phyloP scores from a whole-genome alignment of 2,113 vertebrate genomes.

The Delphinapterus leucas region DNA sequence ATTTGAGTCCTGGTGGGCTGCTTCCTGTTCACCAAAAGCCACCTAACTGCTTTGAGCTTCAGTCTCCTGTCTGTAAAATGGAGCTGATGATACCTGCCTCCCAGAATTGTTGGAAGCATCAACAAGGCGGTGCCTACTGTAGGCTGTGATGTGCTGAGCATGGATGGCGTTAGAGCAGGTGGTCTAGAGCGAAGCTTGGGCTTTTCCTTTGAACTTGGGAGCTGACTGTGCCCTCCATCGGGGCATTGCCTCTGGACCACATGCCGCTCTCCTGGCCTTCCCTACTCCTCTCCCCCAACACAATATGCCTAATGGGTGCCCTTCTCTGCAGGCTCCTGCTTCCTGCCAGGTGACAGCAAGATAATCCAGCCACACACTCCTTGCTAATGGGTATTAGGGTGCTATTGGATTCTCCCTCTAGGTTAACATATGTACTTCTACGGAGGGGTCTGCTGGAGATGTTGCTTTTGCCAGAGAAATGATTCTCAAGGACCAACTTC shows the following conservation, averaged over 20 bases:
- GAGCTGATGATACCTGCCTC: not conserved
- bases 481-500: not conserved
- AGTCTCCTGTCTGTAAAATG: not conserved
- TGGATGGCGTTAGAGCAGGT: not conserved
- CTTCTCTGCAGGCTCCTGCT: not conserved
- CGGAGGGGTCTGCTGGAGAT: not conserved
- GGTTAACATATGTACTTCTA: not conserved
- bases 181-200: not conserved
- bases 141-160: fast-evolving
- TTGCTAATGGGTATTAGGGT: not conserved
- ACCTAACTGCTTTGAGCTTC: not conserved
- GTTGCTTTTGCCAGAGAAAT: not conserved
- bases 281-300: too few relatives aligned
- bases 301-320: not conserved
- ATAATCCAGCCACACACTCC: not conserved
- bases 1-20: not conserved
- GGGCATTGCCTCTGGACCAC: not conserved
- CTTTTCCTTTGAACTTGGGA: not conserved
- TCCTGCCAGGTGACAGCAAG: not conserved
- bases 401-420: not conserved
- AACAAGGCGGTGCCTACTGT: fast-evolving
- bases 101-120: not conserved
- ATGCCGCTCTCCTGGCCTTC: fast-evolving
- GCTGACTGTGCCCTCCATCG: not conserved
- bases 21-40: not conserved